Evolutionary conservation across 2,113 vertebrate genomes (phyloP).

Genomic region (Gallinago media): DNA sequence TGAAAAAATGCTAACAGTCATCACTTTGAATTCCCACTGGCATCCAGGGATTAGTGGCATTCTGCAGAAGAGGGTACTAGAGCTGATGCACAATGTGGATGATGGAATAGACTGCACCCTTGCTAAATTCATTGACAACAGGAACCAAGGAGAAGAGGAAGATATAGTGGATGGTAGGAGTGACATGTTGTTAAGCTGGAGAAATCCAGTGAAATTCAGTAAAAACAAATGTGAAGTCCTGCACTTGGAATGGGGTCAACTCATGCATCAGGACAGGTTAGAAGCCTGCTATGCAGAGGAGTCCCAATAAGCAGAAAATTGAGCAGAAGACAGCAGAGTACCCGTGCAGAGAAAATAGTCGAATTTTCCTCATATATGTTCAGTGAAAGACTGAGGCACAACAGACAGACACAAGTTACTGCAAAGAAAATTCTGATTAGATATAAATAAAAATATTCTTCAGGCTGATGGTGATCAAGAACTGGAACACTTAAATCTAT

Average conservation of each 20-base stretch:
- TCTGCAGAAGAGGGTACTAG: neutral
- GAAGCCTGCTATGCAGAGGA: neutral
- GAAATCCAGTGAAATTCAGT: neutral
- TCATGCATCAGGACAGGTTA: neutral
- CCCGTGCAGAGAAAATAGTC: neutral
- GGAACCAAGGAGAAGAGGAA: neutral
- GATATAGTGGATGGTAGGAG: neutral
- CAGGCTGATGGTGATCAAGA: neutral
- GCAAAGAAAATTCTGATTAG: neutral
- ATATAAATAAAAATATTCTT: neutral
- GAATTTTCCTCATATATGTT: neutral
- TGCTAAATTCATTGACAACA: neutral
- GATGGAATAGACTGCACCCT: neutral
- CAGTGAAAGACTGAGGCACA: neutral
- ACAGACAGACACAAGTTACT: neutral
- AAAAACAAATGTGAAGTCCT: neutral
- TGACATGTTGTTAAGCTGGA: neutral
- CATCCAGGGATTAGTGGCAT: neutral
- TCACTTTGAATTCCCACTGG: neutral
- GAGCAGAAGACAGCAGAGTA: neutral
- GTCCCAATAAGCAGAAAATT: fast-evolving
- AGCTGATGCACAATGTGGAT: neutral
- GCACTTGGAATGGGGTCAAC: neutral
- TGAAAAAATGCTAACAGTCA: neutral
- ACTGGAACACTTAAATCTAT: neutral